Conservation (phyloP, 2,797 vertebrate species). For the Columba guinea region DNA sequence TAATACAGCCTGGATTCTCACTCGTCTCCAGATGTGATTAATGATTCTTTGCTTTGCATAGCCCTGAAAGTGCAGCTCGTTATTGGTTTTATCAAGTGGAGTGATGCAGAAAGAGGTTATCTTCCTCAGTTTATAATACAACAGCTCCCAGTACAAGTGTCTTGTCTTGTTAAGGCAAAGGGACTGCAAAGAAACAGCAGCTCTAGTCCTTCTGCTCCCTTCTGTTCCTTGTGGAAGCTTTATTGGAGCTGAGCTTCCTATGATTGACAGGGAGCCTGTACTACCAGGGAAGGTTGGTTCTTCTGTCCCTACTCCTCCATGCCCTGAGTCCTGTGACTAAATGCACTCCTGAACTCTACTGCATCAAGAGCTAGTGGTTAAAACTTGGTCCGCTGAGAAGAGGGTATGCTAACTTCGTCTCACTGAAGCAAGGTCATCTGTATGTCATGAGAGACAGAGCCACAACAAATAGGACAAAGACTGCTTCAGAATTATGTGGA, state of each 20-base stretch:
- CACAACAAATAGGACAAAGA: not conserved
- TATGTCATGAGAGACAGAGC: not conserved
- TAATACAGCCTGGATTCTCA: not conserved
- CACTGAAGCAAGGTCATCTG: not conserved
- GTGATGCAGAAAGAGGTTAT: not conserved
- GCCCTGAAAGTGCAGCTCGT: not conserved
- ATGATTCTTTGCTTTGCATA: not conserved
- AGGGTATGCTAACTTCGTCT: not conserved
- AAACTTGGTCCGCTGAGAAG: not conserved
- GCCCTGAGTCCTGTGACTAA: fast-evolving
- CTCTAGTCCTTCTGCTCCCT: not conserved
- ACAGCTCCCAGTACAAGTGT: not conserved
- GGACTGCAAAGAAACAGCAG: not conserved
- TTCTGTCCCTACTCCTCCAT: fast-evolving
- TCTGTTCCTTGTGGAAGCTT: not conserved
- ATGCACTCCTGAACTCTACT: fast-evolving
- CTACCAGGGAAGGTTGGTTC: not conserved
- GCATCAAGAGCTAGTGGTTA: not conserved
- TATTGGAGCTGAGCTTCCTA: not conserved
- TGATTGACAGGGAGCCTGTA: not conserved
- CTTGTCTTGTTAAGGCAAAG: not conserved
- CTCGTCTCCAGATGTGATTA: not conserved
- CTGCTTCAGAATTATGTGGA: not conserved
- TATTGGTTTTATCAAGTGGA: not conserved
- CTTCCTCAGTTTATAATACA: not conserved